Base-by-base conservation (phyloP, 2,888 invertebrate species). In the Mythimna vitellina region DNA sequence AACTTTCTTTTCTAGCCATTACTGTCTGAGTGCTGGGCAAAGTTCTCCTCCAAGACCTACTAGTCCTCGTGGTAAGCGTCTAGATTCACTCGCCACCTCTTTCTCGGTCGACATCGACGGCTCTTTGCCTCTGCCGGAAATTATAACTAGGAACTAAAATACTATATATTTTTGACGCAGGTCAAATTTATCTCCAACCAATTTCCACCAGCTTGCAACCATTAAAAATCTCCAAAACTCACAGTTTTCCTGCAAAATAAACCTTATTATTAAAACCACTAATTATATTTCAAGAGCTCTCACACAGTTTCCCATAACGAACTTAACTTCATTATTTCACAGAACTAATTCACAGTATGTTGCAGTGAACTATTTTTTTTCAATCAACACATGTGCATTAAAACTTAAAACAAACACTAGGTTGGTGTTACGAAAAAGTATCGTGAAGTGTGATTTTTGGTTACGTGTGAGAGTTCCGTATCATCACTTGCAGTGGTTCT, bases 381-480 rank as follows among this genome's bases (percentile, higher is more conserved):
- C 89, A 92, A 92, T 93, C 92, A 92, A 89, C 93, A 93, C 91
- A 78, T 88, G 78, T 74, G 83, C 90, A 92, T 92, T 92, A 93
- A 92, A 88, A 84, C 69, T 77, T 86, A 89, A 78, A 70, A 87
- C 88, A 92, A 92, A 92, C 89, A 89, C 81, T 79, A 81, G 66
- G 20, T 42, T 25, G 5, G 73, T 56, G 85, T 90, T 92, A 89
- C 88, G 88, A 87, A 86, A 86, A 81, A 72, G 35, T 54, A 20
- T 62, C 5, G 67, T 57, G 2, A 79, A 65, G 66, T 35, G 25
- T 6, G 53, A 32, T 17, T 66, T 71, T 61, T 53, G 46, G 20
- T 67, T 29, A 1, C 4, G 6, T 0, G 2, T 9, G 1, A 4
- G n/a, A 25, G 74, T 79, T 82, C 81, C 65, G 80, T 78, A 82